Evolutionary conservation across 2,888 invertebrate genomes (phyloP).

Genomic region (Malthinus seriepunctatus): DNA sequence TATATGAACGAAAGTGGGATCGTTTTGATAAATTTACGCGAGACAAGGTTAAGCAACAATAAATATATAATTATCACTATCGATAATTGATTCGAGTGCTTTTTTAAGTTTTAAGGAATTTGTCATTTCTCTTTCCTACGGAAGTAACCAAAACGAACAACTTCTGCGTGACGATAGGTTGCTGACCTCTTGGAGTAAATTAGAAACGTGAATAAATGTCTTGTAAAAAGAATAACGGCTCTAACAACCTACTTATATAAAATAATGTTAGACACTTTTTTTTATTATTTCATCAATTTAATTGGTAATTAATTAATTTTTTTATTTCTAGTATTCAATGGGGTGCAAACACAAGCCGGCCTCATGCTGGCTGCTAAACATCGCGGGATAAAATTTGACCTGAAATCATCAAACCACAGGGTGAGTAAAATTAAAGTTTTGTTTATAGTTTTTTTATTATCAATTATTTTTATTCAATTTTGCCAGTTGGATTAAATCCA

Average conservation of each 20-base stretch:
- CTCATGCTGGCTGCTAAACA: slow-evolving; percentile 47
- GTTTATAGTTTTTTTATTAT: not conserved
- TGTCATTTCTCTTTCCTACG: slow-evolving; percentile 4
- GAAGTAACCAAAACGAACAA: slow-evolving; percentile 3
- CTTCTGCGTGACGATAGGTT: slow-evolving; percentile 16
- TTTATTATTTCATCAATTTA: slow-evolving; percentile 9
- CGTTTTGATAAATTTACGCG: no score
- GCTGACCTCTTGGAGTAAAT: slow-evolving; percentile 15
- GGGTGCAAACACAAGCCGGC: slow-evolving; percentile 46
- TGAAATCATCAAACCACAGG: slow-evolving; percentile 27
- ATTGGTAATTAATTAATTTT: no score
- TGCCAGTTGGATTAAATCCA: not conserved
- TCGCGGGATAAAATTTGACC: slow-evolving; percentile 45
- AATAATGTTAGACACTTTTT: slow-evolving; percentile 6
- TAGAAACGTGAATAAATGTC: slow-evolving; percentile 13
- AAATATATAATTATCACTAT: no score
- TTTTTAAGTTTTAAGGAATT: not conserved
- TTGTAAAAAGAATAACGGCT: slow-evolving; percentile 9
- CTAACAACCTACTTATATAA: not conserved
- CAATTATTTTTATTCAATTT: slow-evolving; percentile 1
- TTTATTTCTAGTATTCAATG: slow-evolving; percentile 45
- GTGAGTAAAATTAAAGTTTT: slow-evolving; percentile 12
- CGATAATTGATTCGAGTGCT: no score
- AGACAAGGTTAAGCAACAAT: no score
- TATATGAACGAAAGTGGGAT: no score